These are phyloP conservation scores for Drosophila histrio DNA, from an alignment of 2,888 invertebrate genomes.

Conservation along the genomic window DNA sequence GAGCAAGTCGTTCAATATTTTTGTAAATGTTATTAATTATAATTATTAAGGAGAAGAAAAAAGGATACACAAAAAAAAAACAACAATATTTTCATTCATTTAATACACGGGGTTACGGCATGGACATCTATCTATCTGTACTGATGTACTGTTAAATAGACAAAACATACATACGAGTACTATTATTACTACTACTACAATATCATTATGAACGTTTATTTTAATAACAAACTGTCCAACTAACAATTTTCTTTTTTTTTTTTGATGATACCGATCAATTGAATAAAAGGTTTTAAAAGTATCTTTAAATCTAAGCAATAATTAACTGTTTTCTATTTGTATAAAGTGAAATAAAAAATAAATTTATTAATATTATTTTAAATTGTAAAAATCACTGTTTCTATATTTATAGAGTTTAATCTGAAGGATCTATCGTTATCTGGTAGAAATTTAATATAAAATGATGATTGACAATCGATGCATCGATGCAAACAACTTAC, in stretches of 20 bases:
- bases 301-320: constrained; percentile 51
- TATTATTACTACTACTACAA: not conserved
- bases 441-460: too few relatives aligned
- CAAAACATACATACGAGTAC: constrained; percentile 17
- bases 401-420: too few relatives aligned
- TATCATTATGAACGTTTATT: constrained; percentile 10
- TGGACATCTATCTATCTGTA: constrained; percentile 17
- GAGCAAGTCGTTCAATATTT: constrained; percentile 28
- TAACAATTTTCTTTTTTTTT: constrained; percentile 29
- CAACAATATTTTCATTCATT: constrained; percentile 31
- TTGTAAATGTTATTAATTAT: constrained; percentile 43
- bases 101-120: constrained; percentile 38
- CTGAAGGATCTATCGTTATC: too few relatives aligned
- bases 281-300: constrained; percentile 39
- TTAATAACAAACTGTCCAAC: constrained; percentile 12
- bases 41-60: constrained; percentile 1
- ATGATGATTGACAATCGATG: too few relatives aligned
- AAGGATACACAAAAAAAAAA: constrained; percentile 14
- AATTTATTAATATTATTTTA: constrained; percentile 31
- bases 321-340: constrained; percentile 80
- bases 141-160: constrained; percentile 29
- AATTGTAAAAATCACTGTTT: not conserved
- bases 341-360: constrained; percentile 60
- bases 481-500: too few relatives aligned
- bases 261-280: constrained; percentile 27